Percentiles rank a stretch among this genome's conserved stretches.
Conservation (phyloP, 2,888 invertebrate species). For the Alentia gelatinosa region DNA sequence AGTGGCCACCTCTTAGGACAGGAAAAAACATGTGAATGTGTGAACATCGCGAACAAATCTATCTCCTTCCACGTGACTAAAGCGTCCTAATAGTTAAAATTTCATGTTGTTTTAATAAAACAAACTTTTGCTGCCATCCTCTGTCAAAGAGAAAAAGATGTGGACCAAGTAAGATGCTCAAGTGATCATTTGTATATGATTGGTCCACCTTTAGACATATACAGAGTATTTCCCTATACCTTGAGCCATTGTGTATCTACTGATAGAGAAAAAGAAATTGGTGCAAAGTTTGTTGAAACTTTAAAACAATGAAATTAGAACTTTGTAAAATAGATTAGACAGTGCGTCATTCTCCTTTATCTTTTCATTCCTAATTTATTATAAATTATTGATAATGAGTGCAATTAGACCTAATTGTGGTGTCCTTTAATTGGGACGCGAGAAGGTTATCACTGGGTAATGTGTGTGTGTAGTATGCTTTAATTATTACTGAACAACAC, state of each 20-base stretch:
- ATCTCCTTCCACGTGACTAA: background rate
- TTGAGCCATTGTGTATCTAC: background rate
- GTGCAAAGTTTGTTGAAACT: background rate
- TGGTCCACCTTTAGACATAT: background rate
- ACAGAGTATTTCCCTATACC: background rate
- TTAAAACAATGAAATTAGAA: conserved; percentile 35
- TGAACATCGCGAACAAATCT: background rate
- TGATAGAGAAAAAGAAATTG: background rate
- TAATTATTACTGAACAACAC: conserved; percentile 16
- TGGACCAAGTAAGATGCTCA: conserved; percentile 3
- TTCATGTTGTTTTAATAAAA: background rate
- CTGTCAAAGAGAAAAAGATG: background rate
- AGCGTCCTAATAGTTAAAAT: background rate
- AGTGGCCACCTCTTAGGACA: background rate
- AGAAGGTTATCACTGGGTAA: conserved; percentile 12
- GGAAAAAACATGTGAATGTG: background rate
- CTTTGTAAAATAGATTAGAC: conserved; percentile 9
- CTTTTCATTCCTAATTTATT: conserved; percentile 49
- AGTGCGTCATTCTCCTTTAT: conserved; percentile 42
- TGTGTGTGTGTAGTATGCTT: conserved; percentile 43
- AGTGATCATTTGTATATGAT: background rate
- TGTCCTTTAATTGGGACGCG: background rate
- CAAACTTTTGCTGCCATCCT: conserved; percentile 16
- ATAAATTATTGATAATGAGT: conserved; percentile 54
- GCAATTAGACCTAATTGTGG: conserved; percentile 32